These are phyloP conservation scores for Arizona elegans DNA, from an alignment of 2,113 vertebrate species.

Conservation along the genomic window DNA sequence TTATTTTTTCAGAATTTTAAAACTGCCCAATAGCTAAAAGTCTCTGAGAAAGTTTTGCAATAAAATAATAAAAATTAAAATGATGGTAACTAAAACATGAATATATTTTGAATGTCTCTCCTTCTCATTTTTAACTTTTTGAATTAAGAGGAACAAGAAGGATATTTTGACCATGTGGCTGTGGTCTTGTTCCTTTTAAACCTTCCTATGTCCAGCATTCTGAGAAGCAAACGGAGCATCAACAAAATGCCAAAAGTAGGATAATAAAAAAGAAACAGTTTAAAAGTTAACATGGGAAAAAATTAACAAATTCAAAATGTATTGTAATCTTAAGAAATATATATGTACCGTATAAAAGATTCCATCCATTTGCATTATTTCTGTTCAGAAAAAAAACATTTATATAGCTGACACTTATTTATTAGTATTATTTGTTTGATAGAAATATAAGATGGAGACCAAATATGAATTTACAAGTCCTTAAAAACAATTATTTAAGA, in stretches of 20 bases:
- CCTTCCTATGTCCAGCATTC: neutral
- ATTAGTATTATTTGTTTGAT: neutral
- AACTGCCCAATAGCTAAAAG: neutral
- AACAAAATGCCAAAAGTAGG: neutral
- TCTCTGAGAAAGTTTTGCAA: neutral
- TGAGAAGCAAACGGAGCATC: neutral
- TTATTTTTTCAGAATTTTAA: neutral
- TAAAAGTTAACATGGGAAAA: neutral
- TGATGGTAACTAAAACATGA: neutral
- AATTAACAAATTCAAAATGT: neutral
- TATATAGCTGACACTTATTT: neutral
- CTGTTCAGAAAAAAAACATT: neutral
- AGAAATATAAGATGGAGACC: neutral
- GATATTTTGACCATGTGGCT: neutral
- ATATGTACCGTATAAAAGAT: neutral
- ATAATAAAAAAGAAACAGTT: neutral
- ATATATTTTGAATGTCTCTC: neutral
- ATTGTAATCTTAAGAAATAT: neutral
- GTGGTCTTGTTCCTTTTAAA: neutral
- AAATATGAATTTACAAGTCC: neutral
- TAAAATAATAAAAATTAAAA: neutral
- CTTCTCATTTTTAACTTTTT: neutral
- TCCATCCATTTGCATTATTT: neutral
- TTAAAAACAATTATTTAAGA: neutral
- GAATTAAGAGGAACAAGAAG: neutral